Conservation (phyloP, 2,113 vertebrate species). For the Mus pahari region DNA sequence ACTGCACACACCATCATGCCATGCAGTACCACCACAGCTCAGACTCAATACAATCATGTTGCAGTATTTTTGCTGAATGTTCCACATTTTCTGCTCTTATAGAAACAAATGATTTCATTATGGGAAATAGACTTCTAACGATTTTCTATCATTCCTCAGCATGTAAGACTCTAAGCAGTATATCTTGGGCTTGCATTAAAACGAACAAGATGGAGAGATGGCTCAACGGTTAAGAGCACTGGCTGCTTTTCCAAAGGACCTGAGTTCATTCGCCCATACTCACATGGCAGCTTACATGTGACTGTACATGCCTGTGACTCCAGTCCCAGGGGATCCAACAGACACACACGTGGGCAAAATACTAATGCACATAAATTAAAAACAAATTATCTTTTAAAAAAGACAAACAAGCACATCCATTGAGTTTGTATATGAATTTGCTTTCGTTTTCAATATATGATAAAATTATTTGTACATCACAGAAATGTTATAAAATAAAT, state of each 20-base stretch:
- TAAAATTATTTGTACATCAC: neutral
- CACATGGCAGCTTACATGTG: too few relatives aligned
- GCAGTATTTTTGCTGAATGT: neutral
- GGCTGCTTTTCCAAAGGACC: too few relatives aligned
- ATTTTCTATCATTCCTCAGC: neutral
- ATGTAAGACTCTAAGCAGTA: neutral
- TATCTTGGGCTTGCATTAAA: neutral
- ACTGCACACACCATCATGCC: neutral
- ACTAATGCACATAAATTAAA: too few relatives aligned
- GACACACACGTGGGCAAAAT: too few relatives aligned
- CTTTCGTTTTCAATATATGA: neutral
- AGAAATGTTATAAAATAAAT: neutral
- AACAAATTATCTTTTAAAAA: too few relatives aligned
- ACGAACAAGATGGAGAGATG: neutral
- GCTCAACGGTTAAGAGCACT: too few relatives aligned
- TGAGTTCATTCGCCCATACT: too few relatives aligned
- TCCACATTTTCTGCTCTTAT: neutral
- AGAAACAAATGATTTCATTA: neutral
- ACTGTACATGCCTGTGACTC: too few relatives aligned
- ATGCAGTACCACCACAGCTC: too few relatives aligned
- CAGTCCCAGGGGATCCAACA: too few relatives aligned
- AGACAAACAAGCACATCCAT: neutral
- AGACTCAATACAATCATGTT: neutral
- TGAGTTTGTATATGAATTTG: neutral
- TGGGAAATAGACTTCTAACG: neutral